Percentiles rank a stretch among this genome's conserved stretches.
phyloP scores from a whole-genome alignment of 2,113 vertebrate genomes.

The Cephalopholis sonnerati region DNA sequence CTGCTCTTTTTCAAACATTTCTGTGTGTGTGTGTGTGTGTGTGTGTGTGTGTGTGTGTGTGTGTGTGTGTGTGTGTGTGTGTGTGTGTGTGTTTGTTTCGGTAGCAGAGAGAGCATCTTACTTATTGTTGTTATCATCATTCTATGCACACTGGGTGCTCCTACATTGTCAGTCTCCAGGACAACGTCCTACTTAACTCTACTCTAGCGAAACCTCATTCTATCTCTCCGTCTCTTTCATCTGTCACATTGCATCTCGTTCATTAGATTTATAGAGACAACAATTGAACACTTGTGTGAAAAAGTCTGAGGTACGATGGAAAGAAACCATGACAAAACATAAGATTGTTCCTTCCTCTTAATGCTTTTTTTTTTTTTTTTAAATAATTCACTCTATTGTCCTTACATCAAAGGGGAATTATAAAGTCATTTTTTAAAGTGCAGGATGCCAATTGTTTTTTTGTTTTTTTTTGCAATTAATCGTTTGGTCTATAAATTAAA shows the following conservation, averaged over 20 bases:
- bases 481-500: too few species aligned
- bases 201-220: slow-evolving; percentile 30
- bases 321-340: too few species aligned
- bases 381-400: too few species aligned
- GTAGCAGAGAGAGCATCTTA: slow-evolving; percentile 11
- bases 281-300: background rate
- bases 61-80: slow-evolving; percentile 8
- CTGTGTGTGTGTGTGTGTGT: background rate
- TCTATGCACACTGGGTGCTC: slow-evolving; percentile 61
- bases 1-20: slow-evolving; percentile 35
- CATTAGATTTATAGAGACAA: background rate
- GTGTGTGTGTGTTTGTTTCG: slow-evolving; percentile 13
- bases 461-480: too few species aligned
- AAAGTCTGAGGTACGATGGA: background rate
- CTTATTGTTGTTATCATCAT: slow-evolving; percentile 67
- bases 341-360: too few species aligned
- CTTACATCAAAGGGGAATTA: too few species aligned
- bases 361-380: too few species aligned
- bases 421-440: too few species aligned
- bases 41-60: background rate
- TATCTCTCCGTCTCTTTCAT: background rate
- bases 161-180: slow-evolving; percentile 76
- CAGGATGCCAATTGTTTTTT: too few species aligned
- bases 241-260: background rate
- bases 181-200: slow-evolving; percentile 79